Conservation (phyloP, 2,888 invertebrate species). For the Agonopterix arenella region DNA sequence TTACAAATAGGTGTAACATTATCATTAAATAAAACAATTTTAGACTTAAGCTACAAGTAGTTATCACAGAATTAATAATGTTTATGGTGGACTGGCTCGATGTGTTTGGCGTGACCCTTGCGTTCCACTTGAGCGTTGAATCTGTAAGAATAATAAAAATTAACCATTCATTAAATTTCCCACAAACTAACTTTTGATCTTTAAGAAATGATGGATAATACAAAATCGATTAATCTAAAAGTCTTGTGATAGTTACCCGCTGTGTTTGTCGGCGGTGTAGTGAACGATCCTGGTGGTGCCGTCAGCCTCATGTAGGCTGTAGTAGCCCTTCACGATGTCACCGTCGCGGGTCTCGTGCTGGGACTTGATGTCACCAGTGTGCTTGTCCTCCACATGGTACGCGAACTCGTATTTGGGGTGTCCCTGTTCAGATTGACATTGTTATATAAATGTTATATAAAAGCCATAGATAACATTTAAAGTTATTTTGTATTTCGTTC, state of each 20-base stretch:
- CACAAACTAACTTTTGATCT: not conserved
- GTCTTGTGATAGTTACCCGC: conserved; percentile 22
- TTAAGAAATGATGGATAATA: not conserved
- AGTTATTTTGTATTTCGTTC: too few relatives aligned
- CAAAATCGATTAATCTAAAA: not conserved
- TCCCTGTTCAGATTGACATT: too few relatives aligned
- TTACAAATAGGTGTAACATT: too few relatives aligned
- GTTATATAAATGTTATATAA: too few relatives aligned
- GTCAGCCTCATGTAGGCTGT: conserved; percentile 68
- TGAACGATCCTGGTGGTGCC: conserved; percentile 47
- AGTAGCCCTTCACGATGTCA: conserved; percentile 73
- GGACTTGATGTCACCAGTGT: conserved; percentile 65
- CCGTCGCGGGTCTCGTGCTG: conserved; percentile 70
- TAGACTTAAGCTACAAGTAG: too few relatives aligned
- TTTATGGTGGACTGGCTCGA: conserved; percentile 17
- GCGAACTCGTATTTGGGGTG: conserved; percentile 44
- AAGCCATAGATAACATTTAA: too few relatives aligned
- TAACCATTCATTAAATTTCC: not conserved
- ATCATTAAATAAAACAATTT: too few relatives aligned
- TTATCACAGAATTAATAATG: too few relatives aligned
- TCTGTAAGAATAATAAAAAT: not conserved
- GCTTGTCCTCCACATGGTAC: conserved; percentile 63
- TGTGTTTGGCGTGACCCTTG: conserved; percentile 22
- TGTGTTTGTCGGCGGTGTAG: conserved; percentile 36
- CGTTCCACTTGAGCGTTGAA: conserved; percentile 27